Conservation (phyloP, 1,140 invertebrate genomes). For the Apocrypta bakeri region DNA sequence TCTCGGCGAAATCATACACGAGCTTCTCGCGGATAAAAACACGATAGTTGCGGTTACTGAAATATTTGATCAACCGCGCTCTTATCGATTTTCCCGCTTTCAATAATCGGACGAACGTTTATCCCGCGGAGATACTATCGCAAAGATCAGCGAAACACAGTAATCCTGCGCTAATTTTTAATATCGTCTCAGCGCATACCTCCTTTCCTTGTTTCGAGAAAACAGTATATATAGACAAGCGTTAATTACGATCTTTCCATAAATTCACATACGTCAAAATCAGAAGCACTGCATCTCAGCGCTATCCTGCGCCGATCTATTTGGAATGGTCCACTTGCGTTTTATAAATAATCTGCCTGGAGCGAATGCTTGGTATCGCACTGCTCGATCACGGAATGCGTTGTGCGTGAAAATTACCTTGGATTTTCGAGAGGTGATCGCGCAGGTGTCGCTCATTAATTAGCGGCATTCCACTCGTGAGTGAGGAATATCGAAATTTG, state of each 20-base stretch:
- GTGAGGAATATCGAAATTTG: background rate
- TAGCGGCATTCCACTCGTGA: background rate
- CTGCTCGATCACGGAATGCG: constrained; percentile 8
- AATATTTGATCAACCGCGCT: constrained; percentile 18
- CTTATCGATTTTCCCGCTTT: background rate
- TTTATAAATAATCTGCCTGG: constrained; percentile 41
- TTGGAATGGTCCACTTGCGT: background rate
- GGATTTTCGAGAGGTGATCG: constrained; percentile 10
- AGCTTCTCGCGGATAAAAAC: background rate
- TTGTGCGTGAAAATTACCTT: constrained; percentile 28
- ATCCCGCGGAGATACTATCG: constrained; percentile 25
- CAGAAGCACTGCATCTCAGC: background rate
- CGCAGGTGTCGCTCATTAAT: constrained; percentile 32
- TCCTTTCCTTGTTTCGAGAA: background rate
- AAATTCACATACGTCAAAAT: constrained; percentile 31
- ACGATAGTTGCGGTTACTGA: background rate
- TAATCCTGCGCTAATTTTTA: constrained; percentile 27
- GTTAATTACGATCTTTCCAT: constrained; percentile 42
- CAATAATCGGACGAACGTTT: constrained; percentile 11
- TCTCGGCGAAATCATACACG: constrained; percentile 1
- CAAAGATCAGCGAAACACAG: constrained; percentile 8
- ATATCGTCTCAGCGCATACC: background rate
- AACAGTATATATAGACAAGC: background rate
- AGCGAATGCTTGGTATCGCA: constrained; percentile 5
- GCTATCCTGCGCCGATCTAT: constrained; percentile 28